Percentiles rank a stretch among this genome's conserved stretches.
Evolutionary conservation across 1,140 invertebrate species (phyloP).

Genomic region (Mycetomoellerius zeteki): DNA sequence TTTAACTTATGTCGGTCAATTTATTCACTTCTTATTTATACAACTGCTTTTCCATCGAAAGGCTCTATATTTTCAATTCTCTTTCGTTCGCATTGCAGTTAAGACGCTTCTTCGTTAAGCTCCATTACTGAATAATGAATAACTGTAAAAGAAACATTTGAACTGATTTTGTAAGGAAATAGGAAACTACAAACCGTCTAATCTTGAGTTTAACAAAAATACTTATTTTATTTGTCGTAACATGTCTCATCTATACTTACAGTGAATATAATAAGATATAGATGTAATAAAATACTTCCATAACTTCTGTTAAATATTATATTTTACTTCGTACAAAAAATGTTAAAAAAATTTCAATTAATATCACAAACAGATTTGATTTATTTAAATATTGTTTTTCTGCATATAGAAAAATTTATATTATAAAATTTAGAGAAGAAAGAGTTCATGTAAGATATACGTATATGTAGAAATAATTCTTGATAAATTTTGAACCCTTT

Average conservation of each 20-base stretch:
- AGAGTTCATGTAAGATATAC: too few relatives aligned
- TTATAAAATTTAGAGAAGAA: neutral
- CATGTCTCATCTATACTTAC: neutral
- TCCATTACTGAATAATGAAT: constrained; percentile 42
- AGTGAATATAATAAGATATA: too few relatives aligned
- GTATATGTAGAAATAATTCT: neutral
- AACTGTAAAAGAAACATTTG: neutral
- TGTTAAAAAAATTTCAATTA: neutral
- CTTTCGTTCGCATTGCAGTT: constrained; percentile 22
- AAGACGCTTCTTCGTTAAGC: neutral
- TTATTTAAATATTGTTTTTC: neutral
- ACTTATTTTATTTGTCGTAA: constrained; percentile 22
- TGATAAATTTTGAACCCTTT: neutral
- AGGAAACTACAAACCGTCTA: neutral
- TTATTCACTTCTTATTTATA: constrained; percentile 44
- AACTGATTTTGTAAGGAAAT: constrained; percentile 32
- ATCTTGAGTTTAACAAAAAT: constrained; percentile 18
- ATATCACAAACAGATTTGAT: neutral
- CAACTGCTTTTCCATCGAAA: constrained; percentile 37
- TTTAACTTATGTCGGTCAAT: constrained; percentile 32
- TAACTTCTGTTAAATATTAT: neutral
- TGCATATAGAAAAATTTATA: neutral
- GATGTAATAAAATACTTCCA: neutral
- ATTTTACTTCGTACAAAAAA: constrained; percentile 1
- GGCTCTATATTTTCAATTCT: constrained; percentile 36